Conservation (phyloP, 2,797 vertebrate genomes). For the Galaxias olidus region DNA sequence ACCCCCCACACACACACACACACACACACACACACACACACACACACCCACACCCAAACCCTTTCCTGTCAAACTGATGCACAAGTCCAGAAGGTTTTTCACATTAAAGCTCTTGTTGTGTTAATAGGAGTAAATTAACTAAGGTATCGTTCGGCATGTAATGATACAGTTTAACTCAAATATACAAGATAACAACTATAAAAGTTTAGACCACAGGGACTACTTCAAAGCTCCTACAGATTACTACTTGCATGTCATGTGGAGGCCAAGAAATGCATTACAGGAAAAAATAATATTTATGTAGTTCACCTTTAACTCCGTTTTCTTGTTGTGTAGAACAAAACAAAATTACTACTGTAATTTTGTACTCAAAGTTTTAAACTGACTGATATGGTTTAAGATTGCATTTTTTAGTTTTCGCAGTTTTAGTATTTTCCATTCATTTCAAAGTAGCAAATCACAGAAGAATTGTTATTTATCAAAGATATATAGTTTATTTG, state of each 20-base stretch:
- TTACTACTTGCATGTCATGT: no score
- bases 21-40: constrained; percentile 4
- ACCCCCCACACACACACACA: neutral
- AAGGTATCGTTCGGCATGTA: constrained; percentile 44
- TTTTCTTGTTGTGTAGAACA: no score
- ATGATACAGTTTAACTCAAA: constrained; percentile 61
- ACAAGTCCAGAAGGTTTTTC: constrained; percentile 52
- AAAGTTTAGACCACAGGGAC: constrained; percentile 35
- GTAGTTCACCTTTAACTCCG: no score
- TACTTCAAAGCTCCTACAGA: constrained; percentile 43
- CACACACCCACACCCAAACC: constrained; percentile 3
- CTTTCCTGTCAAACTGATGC: constrained; percentile 2
- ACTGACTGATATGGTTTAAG: no score
- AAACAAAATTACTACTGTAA: no score
- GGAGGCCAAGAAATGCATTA: no score
- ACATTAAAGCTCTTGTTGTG: constrained; percentile 38
- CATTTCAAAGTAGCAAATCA: neutral
- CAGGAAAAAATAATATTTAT: no score
- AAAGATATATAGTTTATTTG: constrained; percentile 29
- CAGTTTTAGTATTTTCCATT: no score
- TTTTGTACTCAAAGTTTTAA: no score
- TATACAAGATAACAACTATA: constrained; percentile 45
- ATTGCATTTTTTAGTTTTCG: no score
- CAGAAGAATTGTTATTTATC: constrained; percentile 8
- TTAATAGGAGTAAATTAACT: constrained; percentile 48